A percentile compares a stretch with the other conserved stretches of the same genome.
Conservation (phyloP, 2,113 vertebrate genomes). For the Larimichthys crocea region DNA sequence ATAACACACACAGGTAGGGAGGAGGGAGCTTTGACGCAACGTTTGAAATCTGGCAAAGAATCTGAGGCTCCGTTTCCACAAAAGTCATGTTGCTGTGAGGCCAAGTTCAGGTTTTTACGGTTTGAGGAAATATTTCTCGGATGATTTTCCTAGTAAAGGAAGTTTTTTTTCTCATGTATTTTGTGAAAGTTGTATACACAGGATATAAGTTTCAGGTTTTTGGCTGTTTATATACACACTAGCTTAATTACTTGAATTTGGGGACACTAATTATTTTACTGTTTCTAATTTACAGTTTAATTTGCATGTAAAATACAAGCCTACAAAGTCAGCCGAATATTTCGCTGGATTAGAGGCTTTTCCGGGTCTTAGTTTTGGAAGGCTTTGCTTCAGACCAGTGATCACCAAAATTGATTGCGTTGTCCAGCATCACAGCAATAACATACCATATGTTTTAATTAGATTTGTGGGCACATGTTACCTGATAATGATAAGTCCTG, state of each 20-base stretch:
- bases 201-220: neutral
- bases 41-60: slow-evolving; percentile 41
- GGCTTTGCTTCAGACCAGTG: slow-evolving; percentile 58
- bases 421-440: slow-evolving; percentile 25
- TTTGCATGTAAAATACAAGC: slow-evolving; percentile 53
- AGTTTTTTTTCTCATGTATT: neutral
- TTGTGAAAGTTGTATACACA: neutral
- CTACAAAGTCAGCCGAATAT: slow-evolving; percentile 5
- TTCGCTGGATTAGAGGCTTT: slow-evolving; percentile 55
- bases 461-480: too few species aligned
- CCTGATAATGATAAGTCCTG: neutral
- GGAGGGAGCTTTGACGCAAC: slow-evolving; percentile 15
- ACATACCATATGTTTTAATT: neutral
- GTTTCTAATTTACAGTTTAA: slow-evolving; percentile 42
- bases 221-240: neutral
- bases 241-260: slow-evolving; percentile 5
- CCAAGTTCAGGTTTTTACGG: neutral
- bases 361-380: slow-evolving; percentile 28
- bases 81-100: slow-evolving; percentile 3
- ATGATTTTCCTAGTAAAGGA: neutral
- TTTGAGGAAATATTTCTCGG: slow-evolving; percentile 8
- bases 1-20: slow-evolving; percentile 44
- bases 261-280: slow-evolving; percentile 34
- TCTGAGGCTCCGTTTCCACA: slow-evolving; percentile 1
- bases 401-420: slow-evolving; percentile 44